phyloP scores from a whole-genome alignment of 2,797 vertebrate genomes.

The Phyllotis vaccarum region DNA sequence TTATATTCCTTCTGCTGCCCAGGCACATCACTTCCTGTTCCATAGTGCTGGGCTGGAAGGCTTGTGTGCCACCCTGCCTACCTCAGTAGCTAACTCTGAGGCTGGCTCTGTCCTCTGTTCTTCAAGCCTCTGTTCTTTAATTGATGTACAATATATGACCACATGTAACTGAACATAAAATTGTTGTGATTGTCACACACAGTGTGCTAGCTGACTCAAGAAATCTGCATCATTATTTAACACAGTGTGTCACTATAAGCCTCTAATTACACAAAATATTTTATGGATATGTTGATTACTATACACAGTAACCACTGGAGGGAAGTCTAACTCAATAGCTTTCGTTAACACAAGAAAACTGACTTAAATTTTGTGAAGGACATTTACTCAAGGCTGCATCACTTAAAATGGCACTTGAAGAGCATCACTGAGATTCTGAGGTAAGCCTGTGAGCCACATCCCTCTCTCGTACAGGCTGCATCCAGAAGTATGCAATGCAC shows the following conservation, averaged over 20 bases:
- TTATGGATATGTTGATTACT: conserved; percentile 8
- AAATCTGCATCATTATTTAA: neutral
- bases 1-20: too few relatives aligned
- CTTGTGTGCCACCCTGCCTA: too few relatives aligned
- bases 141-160: too few relatives aligned
- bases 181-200: neutral
- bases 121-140: too few relatives aligned
- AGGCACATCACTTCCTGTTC: too few relatives aligned
- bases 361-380: neutral
- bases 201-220: neutral
- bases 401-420: neutral
- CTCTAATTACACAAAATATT: conserved; percentile 39
- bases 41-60: too few relatives aligned
- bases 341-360: conserved; percentile 39
- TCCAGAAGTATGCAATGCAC: neutral
- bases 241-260: neutral
- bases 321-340: neutral
- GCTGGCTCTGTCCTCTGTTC: too few relatives aligned
- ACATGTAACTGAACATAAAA: neutral
- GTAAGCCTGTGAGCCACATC: neutral
- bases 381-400: neutral
- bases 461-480: neutral
- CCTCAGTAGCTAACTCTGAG: too few relatives aligned
- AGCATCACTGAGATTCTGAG: neutral
- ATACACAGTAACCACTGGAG: neutral